Base-by-base conservation (phyloP, 1,140 invertebrate species). In the Drosophila auraria region DNA sequence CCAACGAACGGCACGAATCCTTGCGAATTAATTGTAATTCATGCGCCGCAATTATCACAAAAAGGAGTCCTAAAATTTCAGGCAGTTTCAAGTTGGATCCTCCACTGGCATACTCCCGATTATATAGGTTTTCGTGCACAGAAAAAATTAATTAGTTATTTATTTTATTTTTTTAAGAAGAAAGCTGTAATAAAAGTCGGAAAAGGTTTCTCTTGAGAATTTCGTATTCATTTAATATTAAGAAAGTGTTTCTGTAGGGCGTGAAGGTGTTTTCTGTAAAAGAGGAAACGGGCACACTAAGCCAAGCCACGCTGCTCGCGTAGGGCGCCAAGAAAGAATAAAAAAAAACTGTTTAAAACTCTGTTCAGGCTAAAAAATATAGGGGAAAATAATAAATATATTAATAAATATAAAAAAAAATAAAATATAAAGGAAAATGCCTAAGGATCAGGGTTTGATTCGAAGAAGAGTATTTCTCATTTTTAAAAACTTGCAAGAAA, bases 21-120 rank as follows among this genome's bases (percentile, higher is more conserved):
- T 84, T 80, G 83, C 86, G 78, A 89, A 90, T 89, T 89, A 89
- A 89, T 89, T 89, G 86, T 89, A 86, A 89, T 89, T 90, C 86
- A 90, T 89, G 82, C 82, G 82, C 84, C 84, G 86, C 86, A 89
- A 89, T 89, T 89, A 89, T 89, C 86, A 90, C 86, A 89, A 84
- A 80, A 82, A 47, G 36, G 38, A 23, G 50, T 44, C 17, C 47
- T 40, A 63, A 36, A 51, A 42, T 71, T 60, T 59, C 68, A 50
- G 45, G 25, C 69, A 73, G 68, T 73, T 73, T 73, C 53, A 49
- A 73, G 70, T 73, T 72, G 68, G 17, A 11, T n/a, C 15, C 44
- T 30, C 17, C 64, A 11, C 15, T 23, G 9, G 14, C 23, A 36
- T n/a, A n/a, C 14, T 6, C 11, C 17, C 6, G 15, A 6, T 9